Evolutionary conservation across 1,140 invertebrate genomes (phyloP).

Genomic region (Aethina tumida): DNA sequence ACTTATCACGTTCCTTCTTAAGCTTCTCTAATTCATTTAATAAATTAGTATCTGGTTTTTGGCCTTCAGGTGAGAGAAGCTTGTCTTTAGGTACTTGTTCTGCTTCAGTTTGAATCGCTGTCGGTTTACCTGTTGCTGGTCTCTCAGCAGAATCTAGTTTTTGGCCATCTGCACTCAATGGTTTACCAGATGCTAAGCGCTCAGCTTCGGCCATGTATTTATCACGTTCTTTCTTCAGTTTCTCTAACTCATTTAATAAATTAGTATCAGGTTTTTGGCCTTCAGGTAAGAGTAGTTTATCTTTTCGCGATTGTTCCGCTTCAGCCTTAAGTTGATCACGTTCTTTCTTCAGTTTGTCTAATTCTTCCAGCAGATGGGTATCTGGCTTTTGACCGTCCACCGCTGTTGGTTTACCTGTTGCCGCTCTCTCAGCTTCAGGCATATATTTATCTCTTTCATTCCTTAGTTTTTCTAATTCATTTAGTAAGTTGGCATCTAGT

Average conservation of each 20-base stretch:
- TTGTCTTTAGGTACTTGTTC: slow-evolving; percentile 15
- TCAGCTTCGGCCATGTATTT: slow-evolving; percentile 3
- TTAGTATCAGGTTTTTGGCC: too few species aligned
- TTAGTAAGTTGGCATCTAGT: too few species aligned
- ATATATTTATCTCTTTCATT: slow-evolving; percentile 3
- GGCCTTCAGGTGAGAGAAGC: slow-evolving; percentile 1
- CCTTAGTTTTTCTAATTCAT: background rate
- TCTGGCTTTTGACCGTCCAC: too few species aligned
- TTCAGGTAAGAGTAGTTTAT: too few species aligned
- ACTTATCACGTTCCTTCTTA: too few species aligned
- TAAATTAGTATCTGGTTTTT: slow-evolving; percentile 9
- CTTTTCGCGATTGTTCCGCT: background rate
- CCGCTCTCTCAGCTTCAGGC: background rate
- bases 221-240: slow-evolving; percentile 4
- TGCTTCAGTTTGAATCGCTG: too few species aligned
- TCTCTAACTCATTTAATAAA: too few species aligned
- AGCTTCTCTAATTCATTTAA: slow-evolving; percentile 11
- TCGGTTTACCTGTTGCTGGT: too few species aligned
- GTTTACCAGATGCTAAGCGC: background rate
- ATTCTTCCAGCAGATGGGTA: too few species aligned
- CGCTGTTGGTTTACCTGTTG: too few species aligned
- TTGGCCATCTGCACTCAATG: too few species aligned
- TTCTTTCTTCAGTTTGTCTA: slow-evolving; percentile 3
- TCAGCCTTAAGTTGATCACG: slow-evolving; percentile 1
- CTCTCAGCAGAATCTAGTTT: too few species aligned